These are phyloP conservation scores for Protobothrops mucrosquamatus DNA, from an alignment of 2,113 vertebrate genomes.

Conservation along the genomic window DNA sequence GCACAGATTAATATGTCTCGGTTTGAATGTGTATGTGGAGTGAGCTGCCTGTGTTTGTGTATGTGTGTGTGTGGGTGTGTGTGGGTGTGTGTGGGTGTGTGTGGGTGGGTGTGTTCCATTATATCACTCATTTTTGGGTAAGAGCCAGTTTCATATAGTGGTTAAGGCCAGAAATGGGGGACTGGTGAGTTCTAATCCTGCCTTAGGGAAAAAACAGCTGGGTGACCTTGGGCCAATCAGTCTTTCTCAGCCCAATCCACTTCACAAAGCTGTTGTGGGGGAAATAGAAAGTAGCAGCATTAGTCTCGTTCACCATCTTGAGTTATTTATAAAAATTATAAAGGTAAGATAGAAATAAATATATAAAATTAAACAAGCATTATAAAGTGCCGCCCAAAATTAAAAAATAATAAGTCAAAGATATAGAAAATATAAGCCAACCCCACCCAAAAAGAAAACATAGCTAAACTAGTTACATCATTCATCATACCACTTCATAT, in stretches of 20 bases:
- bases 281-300: no score
- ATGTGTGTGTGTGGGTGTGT: not conserved
- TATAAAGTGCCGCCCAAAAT: not conserved
- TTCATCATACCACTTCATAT: not conserved
- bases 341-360: no score
- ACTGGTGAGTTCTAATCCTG: not conserved
- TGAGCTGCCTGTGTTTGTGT: not conserved
- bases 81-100: not conserved
- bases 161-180: not conserved
- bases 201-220: not conserved
- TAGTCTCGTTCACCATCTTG: no score
- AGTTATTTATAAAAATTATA: no score
- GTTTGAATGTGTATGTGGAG: not conserved
- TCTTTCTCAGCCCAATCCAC: no score
- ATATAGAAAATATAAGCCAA: not conserved
- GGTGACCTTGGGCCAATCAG: no score
- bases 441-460: not conserved
- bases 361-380: not conserved
- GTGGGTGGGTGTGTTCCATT: not conserved
- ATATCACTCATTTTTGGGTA: not conserved
- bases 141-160: no score
- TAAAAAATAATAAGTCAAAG: not conserved
- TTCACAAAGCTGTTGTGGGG: no score
- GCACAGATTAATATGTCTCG: not conserved
- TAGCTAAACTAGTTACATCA: not conserved